Evolutionary conservation across 2,797 vertebrate genomes (phyloP).

Genomic region (Chlorospingus semifuscus): DNA sequence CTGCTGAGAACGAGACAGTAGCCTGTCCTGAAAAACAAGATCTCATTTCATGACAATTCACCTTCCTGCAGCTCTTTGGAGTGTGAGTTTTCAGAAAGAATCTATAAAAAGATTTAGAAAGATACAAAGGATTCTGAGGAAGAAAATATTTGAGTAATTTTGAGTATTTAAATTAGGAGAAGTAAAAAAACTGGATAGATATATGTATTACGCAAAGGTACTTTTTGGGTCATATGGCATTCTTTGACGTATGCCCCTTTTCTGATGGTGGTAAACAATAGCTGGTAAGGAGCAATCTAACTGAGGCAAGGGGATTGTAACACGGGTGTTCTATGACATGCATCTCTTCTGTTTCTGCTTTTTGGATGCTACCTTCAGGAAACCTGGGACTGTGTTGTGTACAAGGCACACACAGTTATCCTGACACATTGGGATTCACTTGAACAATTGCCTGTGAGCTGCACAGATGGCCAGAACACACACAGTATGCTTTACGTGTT

Average conservation of each 20-base stretch:
- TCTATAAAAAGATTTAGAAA: not conserved
- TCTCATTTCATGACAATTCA: not conserved
- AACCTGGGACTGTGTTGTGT: not conserved
- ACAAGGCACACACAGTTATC: not conserved
- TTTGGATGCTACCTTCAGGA: not conserved
- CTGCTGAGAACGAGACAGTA: not conserved
- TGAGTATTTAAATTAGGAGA: not conserved
- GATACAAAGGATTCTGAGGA: not conserved
- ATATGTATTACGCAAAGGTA: not conserved
- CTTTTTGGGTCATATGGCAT: not conserved
- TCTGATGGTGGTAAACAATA: not conserved
- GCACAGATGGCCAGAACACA: not conserved
- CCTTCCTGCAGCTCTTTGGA: not conserved
- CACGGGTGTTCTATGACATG: fast-evolving
- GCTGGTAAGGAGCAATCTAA: not conserved
- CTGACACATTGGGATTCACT: not conserved
- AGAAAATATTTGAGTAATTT: not conserved
- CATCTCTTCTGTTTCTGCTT: not conserved
- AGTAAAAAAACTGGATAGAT: not conserved
- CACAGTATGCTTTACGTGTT: not conserved
- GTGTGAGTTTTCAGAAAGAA: not conserved
- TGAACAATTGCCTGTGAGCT: not conserved
- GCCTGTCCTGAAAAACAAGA: not conserved
- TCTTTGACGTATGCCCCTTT: not conserved
- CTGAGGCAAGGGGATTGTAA: not conserved